Evolutionary conservation across 2,888 invertebrate species (phyloP).

Genomic region (Hecatera dysodea): DNA sequence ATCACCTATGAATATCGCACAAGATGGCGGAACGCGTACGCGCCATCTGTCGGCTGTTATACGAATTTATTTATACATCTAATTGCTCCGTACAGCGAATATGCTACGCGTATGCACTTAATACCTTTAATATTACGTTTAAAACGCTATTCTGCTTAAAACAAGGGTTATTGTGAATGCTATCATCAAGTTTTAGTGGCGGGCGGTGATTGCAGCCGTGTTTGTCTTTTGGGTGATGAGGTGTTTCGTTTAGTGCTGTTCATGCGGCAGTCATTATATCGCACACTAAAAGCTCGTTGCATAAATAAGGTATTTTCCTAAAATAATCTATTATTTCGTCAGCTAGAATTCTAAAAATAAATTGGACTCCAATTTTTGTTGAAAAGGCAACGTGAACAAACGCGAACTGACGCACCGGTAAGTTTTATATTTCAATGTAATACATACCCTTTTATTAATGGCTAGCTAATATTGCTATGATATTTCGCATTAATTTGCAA

Average conservation of each 20-base stretch:
- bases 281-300: background rate
- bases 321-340: too few species aligned
- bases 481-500: background rate
- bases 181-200: constrained; percentile 83
- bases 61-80: constrained; percentile 89
- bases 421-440: too few species aligned
- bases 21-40: constrained; percentile 82
- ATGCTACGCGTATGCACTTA: constrained; percentile 87
- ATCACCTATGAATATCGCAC: constrained; percentile 85
- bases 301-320: background rate
- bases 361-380: too few species aligned
- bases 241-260: background rate
- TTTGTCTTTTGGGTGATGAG: constrained; percentile 70
- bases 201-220: constrained; percentile 69
- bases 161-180: constrained; percentile 80
- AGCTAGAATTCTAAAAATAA: too few species aligned
- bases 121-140: constrained; percentile 85
- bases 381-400: too few species aligned
- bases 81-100: constrained; percentile 85
- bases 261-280: background rate
- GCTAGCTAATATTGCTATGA: background rate
- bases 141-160: constrained; percentile 83
- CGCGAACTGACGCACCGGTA: too few species aligned
- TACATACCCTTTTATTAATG: background rate
- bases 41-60: constrained; percentile 88